phyloP scores from a whole-genome alignment of 35 echinoderm and acorn worm species.

The Chiridota heheva region DNA sequence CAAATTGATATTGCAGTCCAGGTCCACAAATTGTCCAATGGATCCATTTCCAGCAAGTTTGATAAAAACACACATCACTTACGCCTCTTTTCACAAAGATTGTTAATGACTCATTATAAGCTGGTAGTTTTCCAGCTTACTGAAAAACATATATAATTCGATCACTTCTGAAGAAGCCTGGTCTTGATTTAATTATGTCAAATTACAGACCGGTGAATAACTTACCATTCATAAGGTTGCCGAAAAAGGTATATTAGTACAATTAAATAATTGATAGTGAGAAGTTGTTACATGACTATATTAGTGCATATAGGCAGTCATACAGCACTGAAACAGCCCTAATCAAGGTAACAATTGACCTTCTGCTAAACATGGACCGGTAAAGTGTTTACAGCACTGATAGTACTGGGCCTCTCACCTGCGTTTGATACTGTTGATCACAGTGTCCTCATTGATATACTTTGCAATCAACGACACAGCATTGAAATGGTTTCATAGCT shows the following conservation, averaged over 20 bases:
- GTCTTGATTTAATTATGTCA: conserved; percentile 10
- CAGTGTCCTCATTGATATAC: not conserved
- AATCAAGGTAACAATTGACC: conserved; percentile 12
- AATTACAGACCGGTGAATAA: conserved; percentile 51
- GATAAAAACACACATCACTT: too few species aligned
- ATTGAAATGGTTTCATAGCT: not conserved
- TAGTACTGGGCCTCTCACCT: not conserved
- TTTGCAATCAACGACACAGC: conserved; percentile 7
- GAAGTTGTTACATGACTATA: conserved; percentile 36
- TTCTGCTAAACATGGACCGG: conserved; percentile 15
- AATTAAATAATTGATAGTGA: conserved; percentile 21
- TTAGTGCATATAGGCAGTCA: conserved; percentile 10
- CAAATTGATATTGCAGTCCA: too few species aligned
- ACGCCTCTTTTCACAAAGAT: conserved; percentile 16
- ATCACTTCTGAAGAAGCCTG: conserved; percentile 24
- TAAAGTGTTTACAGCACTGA: conserved; percentile 24
- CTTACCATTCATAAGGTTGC: conserved; percentile 42
- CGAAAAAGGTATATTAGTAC: conserved; percentile 18
- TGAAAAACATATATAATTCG: conserved; percentile 23
- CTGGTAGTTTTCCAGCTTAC: not conserved
- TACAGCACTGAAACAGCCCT: conserved; percentile 36
- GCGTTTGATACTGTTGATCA: conserved; percentile 27
- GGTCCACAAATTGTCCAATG: too few species aligned
- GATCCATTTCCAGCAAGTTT: too few species aligned
- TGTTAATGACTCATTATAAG: conserved; percentile 10